Evolutionary conservation across 2,888 invertebrate species (phyloP).

Genomic region (Caenorhabditis plicata): DNA sequence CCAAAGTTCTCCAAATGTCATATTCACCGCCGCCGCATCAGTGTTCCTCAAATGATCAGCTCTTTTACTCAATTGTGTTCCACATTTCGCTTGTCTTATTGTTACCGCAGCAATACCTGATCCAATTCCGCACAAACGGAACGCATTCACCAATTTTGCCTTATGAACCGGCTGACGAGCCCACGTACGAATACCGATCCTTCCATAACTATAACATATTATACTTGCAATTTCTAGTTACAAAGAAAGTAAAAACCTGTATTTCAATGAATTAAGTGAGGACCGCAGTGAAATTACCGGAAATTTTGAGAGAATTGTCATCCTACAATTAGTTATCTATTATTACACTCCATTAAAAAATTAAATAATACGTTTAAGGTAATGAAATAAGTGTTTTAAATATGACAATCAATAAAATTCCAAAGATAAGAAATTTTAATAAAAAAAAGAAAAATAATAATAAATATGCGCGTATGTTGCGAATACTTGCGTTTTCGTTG

Average conservation of each 20-base stretch:
- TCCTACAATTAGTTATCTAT: too few species aligned
- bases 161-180: slow-evolving; percentile 12
- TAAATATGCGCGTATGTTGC: slow-evolving; percentile 17
- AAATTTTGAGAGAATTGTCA: slow-evolving; percentile 27
- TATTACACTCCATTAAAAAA: too few species aligned
- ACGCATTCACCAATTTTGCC: slow-evolving; percentile 12
- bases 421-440: neutral
- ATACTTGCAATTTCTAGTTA: too few species aligned
- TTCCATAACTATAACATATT: too few species aligned
- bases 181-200: too few species aligned
- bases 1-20: slow-evolving; percentile 47
- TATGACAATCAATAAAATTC: slow-evolving; percentile 8
- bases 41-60: slow-evolving; percentile 29
- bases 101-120: slow-evolving; percentile 17
- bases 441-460: slow-evolving; percentile 1
- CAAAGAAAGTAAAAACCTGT: too few species aligned
- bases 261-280: neutral
- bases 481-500: slow-evolving; percentile 12
- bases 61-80: slow-evolving; percentile 29
- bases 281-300: slow-evolving; percentile 1
- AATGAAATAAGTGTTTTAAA: neutral
- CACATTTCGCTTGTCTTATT: slow-evolving; percentile 15
- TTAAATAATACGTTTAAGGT: too few species aligned
- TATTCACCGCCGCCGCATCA: slow-evolving; percentile 9
- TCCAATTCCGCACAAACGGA: slow-evolving; percentile 17